Conservation (phyloP, 2,113 vertebrate species). For the Hippocampus comes region DNA sequence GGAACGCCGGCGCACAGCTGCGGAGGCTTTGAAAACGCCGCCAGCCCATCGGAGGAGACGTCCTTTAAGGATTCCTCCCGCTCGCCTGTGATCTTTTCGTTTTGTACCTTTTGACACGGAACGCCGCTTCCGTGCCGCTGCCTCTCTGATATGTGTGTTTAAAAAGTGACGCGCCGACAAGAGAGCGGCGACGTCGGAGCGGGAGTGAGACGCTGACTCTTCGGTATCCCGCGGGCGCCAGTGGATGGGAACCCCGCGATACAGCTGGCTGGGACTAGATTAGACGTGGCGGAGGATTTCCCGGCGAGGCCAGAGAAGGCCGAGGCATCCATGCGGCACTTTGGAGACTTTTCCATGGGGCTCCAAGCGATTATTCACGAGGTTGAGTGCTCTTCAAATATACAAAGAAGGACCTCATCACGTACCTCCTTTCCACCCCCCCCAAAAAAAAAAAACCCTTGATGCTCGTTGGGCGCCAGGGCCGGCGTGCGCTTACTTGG, state of each 20-base stretch:
- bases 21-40: conserved; percentile 71
- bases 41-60: conserved; percentile 76
- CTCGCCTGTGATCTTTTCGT: conserved; percentile 80
- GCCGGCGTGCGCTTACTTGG: too few relatives aligned
- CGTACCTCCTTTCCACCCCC: too few relatives aligned
- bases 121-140: conserved; percentile 79
- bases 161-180: conserved; percentile 70
- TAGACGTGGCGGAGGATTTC: conserved; percentile 40
- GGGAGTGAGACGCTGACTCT: conserved; percentile 60
- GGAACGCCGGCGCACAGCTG: conserved; percentile 57
- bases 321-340: neutral
- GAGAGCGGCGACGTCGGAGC: conserved; percentile 24
- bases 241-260: conserved; percentile 30
- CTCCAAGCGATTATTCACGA: neutral
- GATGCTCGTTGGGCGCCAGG: too few relatives aligned
- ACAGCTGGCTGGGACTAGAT: conserved; percentile 26
- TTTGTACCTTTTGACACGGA: conserved; percentile 84
- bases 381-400: neutral
- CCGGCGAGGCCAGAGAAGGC: neutral
- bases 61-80: conserved; percentile 81
- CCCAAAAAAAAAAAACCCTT: too few relatives aligned
- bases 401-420: neutral
- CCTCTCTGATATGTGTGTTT: conserved; percentile 74
- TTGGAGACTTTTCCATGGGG: neutral
- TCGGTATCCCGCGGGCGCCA: conserved; percentile 52